A percentile compares a stretch with the other conserved stretches of the same genome.
Evolutionary conservation across 2,888 invertebrate species (phyloP).

Genomic region (Iselma pallidipennis): DNA sequence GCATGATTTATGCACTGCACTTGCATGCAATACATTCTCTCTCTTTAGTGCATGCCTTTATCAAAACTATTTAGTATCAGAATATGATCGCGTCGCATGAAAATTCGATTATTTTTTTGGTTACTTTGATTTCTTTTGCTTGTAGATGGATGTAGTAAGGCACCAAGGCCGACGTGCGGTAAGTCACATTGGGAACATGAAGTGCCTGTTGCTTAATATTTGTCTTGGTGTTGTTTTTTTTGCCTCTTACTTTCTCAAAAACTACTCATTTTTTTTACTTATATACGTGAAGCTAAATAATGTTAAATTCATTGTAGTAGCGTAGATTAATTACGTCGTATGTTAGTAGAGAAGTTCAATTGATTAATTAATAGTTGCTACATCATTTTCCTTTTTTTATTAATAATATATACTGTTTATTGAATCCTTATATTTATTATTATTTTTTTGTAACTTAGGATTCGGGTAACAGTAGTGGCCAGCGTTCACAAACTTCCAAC

Average conservation of each 20-base stretch:
- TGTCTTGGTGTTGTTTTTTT: slow-evolving; percentile 12
- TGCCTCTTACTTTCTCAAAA: background rate
- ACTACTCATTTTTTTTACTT: background rate
- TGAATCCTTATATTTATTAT: background rate
- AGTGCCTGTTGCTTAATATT: slow-evolving; percentile 13
- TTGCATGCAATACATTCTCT: background rate
- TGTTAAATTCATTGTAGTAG: too few relatives aligned
- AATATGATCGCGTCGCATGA: background rate
- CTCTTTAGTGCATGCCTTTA: background rate
- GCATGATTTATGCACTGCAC: background rate
- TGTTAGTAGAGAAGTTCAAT: too few relatives aligned
- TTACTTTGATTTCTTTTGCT: slow-evolving; percentile 58
- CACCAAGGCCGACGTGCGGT: slow-evolving; percentile 58
- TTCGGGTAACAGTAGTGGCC: slow-evolving; percentile 59
- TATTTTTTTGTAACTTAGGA: slow-evolving; percentile 56
- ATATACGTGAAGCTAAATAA: too few relatives aligned
- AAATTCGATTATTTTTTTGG: slow-evolving; percentile 31
- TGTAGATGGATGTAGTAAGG: slow-evolving; percentile 57
- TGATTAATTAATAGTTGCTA: background rate
- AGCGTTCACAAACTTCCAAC: slow-evolving; percentile 59
- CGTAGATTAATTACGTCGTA: too few relatives aligned
- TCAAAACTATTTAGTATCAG: background rate
- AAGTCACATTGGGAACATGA: slow-evolving; percentile 15
- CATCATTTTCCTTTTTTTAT: background rate
- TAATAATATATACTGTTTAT: background rate